Base-by-base conservation (phyloP, 2,888 invertebrate genomes). In the Sycophila texana region DNA sequence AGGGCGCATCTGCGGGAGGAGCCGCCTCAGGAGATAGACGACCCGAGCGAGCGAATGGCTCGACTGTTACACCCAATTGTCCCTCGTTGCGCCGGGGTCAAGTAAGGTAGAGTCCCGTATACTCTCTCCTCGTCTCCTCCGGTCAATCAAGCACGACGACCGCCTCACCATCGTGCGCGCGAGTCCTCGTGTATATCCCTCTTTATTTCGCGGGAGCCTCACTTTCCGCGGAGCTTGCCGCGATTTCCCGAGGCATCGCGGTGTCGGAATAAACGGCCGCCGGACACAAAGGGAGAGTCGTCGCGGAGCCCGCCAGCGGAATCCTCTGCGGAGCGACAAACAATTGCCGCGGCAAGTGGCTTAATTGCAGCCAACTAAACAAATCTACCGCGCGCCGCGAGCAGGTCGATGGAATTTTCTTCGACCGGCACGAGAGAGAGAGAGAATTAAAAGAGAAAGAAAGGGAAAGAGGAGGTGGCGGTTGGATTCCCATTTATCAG, bases 321-420 rank as follows among this genome's bases (percentile, higher is more conserved):
- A 90, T 90, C 89, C 89, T 90, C 74, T 79, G 77, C 81, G 77
- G 89, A 90, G 90, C 89, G 90, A 89, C 90, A 90, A 90, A 90
- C 90, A 90, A 90, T 90, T 90, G 90, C 89, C 88, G 89, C 88
- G 89, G 88, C 90, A 90, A 90, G 90, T 90, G 90, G 90, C 90
- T 90, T 90, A 90, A 90, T 90, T 90, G 89, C 89, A 87, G 88
- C 88, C 88, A 90, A 90, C 90, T 90, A 90, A 90, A 90, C 90
- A 90, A 90, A 90, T 87, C 81, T 70, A 72, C 49, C 73, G 81
- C 78, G 61, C 51, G 60, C 68, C 57, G 26, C 53, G 39, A 39
- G 39, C 39, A 39, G 39, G 39, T 39, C 39, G 39, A 39, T 39
- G 39, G 39, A 39, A 39, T 53, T 60, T 47, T 39, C 30, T 61